These are phyloP conservation scores for Belgica antarctica DNA, from an alignment of 2,888 invertebrate genomes.

Conservation along the genomic window DNA sequence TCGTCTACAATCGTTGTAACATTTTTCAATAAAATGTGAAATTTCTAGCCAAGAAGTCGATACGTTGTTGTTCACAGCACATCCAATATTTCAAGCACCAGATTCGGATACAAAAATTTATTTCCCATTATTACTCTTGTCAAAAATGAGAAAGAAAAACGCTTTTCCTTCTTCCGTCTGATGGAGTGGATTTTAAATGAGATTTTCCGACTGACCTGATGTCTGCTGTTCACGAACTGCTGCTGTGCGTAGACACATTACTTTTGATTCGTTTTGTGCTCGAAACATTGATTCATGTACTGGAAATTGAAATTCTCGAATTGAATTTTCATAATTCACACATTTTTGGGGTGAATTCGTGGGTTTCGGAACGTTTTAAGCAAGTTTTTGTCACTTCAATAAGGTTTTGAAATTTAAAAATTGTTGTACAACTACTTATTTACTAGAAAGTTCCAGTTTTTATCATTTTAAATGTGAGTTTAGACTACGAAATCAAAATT, in stretches of 20 bases:
- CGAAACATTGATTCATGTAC: neutral
- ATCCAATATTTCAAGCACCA: neutral
- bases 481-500: too few species aligned
- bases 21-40: constrained; percentile 20
- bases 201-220: constrained; percentile 23
- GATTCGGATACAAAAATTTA: neutral
- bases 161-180: neutral
- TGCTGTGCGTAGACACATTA: constrained; percentile 2
- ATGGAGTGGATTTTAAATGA: constrained; percentile 26
- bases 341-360: too few species aligned
- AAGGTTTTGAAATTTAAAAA: too few species aligned
- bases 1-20: neutral
- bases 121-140: too few species aligned
- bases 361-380: too few species aligned
- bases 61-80: too few species aligned
- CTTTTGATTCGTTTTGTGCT: constrained; percentile 2
- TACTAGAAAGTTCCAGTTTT: too few species aligned
- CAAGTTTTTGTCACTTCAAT: too few species aligned
- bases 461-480: too few species aligned
- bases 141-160: constrained; percentile 7
- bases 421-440: too few species aligned
- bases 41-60: neutral
- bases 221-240: neutral
- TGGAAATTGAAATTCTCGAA: neutral
- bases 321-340: too few species aligned